These are phyloP conservation scores for Hephaestus fuliginosus DNA, from an alignment of 2,797 vertebrate species.

Conservation along the genomic window DNA sequence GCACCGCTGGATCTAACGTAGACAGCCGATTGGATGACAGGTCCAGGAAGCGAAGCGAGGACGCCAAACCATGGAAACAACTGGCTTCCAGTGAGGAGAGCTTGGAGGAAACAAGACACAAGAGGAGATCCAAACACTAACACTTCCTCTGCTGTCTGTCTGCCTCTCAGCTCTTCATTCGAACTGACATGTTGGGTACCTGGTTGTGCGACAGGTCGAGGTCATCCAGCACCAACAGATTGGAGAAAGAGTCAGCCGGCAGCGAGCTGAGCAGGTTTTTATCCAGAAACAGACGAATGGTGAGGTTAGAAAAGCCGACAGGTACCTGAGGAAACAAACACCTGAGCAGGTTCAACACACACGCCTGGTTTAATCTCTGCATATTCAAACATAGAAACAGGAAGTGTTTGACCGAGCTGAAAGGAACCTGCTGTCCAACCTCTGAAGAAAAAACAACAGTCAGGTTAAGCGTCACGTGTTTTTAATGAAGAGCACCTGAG, in stretches of 20 bases:
- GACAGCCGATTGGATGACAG: constrained; percentile 58
- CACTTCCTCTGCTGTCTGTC: neutral
- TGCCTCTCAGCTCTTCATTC: neutral
- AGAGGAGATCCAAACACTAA: no score
- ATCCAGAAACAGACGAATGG: constrained; percentile 47
- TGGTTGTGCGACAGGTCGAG: constrained; percentile 61
- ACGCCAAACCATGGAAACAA: constrained; percentile 47
- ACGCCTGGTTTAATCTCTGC: no score
- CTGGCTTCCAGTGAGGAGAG: constrained; percentile 45
- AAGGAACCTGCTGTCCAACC: no score
- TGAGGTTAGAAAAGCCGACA: constrained; percentile 40
- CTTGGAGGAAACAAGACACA: constrained; percentile 24
- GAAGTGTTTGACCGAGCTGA: no score
- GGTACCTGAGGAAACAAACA: constrained; percentile 50
- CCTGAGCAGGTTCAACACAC: neutral
- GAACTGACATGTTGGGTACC: constrained; percentile 6
- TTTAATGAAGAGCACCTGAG: neutral
- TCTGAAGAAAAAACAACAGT: no score
- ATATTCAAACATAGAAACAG: no score
- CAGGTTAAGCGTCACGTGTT: no score
- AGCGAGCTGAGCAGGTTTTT: constrained; percentile 53
- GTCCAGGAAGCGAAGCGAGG: constrained; percentile 58
- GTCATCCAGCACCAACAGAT: constrained; percentile 39
- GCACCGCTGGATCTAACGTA: constrained; percentile 29
- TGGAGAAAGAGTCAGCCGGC: constrained; percentile 27